These are phyloP conservation scores for Pygoscelis adeliae DNA, from an alignment of 2,113 vertebrate species.

Conservation along the genomic window DNA sequence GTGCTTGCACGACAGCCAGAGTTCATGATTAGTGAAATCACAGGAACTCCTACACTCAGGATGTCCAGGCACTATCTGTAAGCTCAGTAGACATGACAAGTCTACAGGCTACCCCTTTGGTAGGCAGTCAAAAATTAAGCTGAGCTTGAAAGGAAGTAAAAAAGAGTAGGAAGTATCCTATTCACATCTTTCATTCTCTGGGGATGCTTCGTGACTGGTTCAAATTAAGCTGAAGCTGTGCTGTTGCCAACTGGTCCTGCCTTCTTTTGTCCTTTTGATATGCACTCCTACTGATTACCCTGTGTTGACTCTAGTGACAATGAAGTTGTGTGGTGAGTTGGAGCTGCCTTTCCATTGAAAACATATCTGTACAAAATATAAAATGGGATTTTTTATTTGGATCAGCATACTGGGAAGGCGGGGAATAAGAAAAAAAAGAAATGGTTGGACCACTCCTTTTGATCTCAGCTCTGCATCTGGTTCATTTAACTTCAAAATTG, in stretches of 20 bases:
- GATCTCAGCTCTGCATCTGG: background rate
- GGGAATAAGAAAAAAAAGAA: background rate
- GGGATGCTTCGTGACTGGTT: background rate
- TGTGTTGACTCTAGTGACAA: background rate
- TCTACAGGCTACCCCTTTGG: background rate
- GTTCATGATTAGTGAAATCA: background rate
- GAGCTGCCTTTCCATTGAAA: background rate
- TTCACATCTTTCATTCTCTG: background rate
- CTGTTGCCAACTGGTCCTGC: background rate
- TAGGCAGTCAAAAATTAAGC: background rate
- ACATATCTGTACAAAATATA: background rate
- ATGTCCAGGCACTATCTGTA: background rate
- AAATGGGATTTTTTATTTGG: background rate
- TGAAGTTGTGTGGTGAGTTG: background rate
- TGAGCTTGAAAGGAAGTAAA: background rate
- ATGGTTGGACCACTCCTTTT: background rate
- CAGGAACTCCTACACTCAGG: background rate
- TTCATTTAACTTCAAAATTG: background rate
- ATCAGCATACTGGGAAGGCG: background rate
- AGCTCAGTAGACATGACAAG: background rate
- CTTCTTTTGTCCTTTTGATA: background rate
- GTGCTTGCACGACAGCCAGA: background rate
- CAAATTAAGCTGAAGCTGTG: background rate
- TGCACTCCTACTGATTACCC: background rate
- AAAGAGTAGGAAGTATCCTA: background rate